Percentiles rank a stretch among this genome's conserved stretches.
phyloP scores from a whole-genome alignment of 2,797 vertebrate species.

The Champsocephalus gunnari region DNA sequence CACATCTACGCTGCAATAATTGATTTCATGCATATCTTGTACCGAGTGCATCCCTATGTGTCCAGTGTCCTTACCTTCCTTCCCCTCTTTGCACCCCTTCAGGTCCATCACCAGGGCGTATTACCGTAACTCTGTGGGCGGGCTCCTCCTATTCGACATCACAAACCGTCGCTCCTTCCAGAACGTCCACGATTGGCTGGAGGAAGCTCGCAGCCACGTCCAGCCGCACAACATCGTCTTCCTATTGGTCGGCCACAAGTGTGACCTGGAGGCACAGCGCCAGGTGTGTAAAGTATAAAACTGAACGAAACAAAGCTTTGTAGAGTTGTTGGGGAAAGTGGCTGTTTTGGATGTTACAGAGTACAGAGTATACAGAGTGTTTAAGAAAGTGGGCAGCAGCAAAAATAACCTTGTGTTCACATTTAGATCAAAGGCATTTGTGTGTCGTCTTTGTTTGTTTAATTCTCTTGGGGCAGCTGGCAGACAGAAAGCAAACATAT shows the following conservation, averaged over 20 bases:
- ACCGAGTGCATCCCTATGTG: too few relatives aligned
- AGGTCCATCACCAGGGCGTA: conserved; percentile 98
- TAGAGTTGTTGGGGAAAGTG: neutral
- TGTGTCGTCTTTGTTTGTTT: neutral
- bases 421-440: conserved; percentile 27
- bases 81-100: neutral
- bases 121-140: conserved; percentile 99
- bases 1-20: too few relatives aligned
- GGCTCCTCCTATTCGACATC: conserved; percentile 97
- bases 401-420: conserved; percentile 43
- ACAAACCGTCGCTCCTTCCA: conserved; percentile 98
- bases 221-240: conserved; percentile 99
- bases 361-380: neutral
- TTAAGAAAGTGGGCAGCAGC: conserved; percentile 3
- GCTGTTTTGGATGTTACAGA: conserved; percentile 1
- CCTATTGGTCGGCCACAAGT: conserved; percentile 97
- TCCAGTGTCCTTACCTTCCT: neutral
- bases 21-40: too few relatives aligned
- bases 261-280: conserved; percentile 94
- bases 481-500: conserved; percentile 42
- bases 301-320: too few relatives aligned
- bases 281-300: conserved; percentile 75
- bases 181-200: conserved; percentile 98
- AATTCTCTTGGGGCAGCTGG: conserved; percentile 11
- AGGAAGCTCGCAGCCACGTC: conserved; percentile 96